Conservation (phyloP, 2,797 vertebrate genomes). For the Adelosebastes latens region DNA sequence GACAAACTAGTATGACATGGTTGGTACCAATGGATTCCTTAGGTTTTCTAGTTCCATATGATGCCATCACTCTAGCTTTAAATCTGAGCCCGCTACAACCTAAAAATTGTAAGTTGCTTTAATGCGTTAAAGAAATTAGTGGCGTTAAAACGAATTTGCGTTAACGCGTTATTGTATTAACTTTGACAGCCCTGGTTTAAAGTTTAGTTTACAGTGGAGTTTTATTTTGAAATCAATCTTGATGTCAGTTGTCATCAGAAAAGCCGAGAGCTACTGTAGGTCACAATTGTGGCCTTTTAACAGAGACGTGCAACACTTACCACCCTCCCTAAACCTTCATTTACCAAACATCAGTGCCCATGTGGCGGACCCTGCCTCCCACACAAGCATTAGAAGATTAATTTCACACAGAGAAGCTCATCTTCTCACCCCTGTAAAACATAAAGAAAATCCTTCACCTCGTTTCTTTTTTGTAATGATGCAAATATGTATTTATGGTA, state of each 20-base stretch:
- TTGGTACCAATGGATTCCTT: too few species aligned
- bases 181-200: too few species aligned
- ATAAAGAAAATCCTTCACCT: neutral
- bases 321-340: neutral
- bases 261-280: neutral
- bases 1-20: too few species aligned
- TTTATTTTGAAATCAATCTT: neutral
- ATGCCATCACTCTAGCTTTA: too few species aligned
- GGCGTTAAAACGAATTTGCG: too few species aligned
- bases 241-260: neutral
- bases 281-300: neutral
- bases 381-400: conserved; percentile 1
- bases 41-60: too few species aligned
- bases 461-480: neutral
- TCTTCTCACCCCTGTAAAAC: neutral
- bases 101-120: too few species aligned
- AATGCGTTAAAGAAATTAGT: too few species aligned
- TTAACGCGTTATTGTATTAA: too few species aligned
- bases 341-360: neutral
- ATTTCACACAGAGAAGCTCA: neutral
- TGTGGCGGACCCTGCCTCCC: neutral
- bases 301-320: neutral
- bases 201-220: neutral
- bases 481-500: neutral
- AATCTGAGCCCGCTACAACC: too few species aligned